Evolutionary conservation across 1,140 invertebrate species (phyloP).

Genomic region (Neodiprion fabricii): DNA sequence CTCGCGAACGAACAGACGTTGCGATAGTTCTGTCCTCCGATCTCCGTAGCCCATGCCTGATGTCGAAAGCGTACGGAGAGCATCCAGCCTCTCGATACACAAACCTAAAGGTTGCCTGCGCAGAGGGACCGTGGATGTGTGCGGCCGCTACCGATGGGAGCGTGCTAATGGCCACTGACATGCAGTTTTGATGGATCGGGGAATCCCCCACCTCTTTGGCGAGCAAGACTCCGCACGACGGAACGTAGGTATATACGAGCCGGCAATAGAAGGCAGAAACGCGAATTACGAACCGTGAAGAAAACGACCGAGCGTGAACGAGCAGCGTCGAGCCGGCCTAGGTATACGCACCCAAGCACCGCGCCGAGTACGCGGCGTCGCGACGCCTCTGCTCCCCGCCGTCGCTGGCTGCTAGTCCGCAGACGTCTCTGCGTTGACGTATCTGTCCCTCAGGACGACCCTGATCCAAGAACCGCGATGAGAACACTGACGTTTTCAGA

Average conservation of each 20-base stretch:
- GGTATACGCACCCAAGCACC: not conserved
- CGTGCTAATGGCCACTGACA: constrained; percentile 69
- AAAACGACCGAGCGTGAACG: constrained; percentile 30
- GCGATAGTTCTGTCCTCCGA: too few relatives aligned
- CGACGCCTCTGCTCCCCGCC: constrained; percentile 14
- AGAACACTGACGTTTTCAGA: not conserved
- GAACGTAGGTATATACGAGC: constrained; percentile 37
- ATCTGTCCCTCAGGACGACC: constrained; percentile 56
- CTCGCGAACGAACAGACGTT: too few relatives aligned
- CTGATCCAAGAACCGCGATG: constrained; percentile 22
- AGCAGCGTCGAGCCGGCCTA: constrained; percentile 21
- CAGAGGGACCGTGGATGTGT: not conserved
- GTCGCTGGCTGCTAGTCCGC: constrained; percentile 30
- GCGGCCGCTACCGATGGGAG: constrained; percentile 55
- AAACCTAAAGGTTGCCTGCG: too few relatives aligned
- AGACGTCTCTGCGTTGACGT: constrained; percentile 53
- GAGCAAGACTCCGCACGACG: constrained; percentile 13
- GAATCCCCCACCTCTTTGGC: constrained; percentile 49
- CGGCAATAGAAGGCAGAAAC: constrained; percentile 14
- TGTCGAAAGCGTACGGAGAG: too few relatives aligned
- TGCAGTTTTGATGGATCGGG: constrained; percentile 66
- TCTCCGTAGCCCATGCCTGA: too few relatives aligned
- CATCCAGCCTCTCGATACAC: too few relatives aligned
- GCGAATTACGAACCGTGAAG: constrained; percentile 39
- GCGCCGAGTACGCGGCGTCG: constrained; percentile 24